These are phyloP conservation scores for Parnassius mnemosyne DNA, from an alignment of 2,888 invertebrate species.

Conservation along the genomic window DNA sequence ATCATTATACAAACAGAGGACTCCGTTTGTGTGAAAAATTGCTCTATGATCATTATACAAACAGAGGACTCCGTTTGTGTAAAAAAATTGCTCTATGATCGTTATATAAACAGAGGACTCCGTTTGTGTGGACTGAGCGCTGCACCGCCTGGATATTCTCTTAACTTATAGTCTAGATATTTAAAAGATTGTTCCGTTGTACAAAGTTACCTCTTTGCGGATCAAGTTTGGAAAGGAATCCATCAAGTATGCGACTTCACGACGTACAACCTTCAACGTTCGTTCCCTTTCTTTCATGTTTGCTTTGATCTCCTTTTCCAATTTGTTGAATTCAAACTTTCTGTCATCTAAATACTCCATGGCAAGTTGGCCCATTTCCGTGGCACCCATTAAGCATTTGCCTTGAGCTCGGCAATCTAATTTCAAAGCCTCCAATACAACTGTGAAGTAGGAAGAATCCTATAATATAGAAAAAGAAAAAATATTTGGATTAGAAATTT, in stretches of 20 bases:
- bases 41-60: too few species aligned
- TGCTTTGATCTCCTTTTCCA: slow-evolving; percentile 81
- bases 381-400: slow-evolving; percentile 82
- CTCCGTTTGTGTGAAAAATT: too few species aligned
- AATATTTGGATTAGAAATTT: neutral
- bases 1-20: too few species aligned
- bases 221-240: slow-evolving; percentile 71
- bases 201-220: slow-evolving; percentile 59
- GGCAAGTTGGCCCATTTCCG: slow-evolving; percentile 84
- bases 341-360: slow-evolving; percentile 84
- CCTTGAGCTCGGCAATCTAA: slow-evolving; percentile 82
- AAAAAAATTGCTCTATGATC: too few species aligned
- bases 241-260: slow-evolving; percentile 65
- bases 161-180: too few species aligned
- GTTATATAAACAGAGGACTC: too few species aligned
- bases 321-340: slow-evolving; percentile 79
- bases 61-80: too few species aligned
- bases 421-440: slow-evolving; percentile 79
- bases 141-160: too few species aligned
- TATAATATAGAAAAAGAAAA: slow-evolving; percentile 24
- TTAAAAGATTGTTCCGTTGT: too few species aligned
- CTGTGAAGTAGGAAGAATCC: slow-evolving; percentile 84
- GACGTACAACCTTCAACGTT: slow-evolving; percentile 74
- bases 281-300: slow-evolving; percentile 83
- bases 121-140: too few species aligned